Percentiles rank a stretch among this genome's conserved stretches.
Evolutionary conservation across 1,140 invertebrate species (phyloP).

Genomic region (Proctacanthus coquilletti): DNA sequence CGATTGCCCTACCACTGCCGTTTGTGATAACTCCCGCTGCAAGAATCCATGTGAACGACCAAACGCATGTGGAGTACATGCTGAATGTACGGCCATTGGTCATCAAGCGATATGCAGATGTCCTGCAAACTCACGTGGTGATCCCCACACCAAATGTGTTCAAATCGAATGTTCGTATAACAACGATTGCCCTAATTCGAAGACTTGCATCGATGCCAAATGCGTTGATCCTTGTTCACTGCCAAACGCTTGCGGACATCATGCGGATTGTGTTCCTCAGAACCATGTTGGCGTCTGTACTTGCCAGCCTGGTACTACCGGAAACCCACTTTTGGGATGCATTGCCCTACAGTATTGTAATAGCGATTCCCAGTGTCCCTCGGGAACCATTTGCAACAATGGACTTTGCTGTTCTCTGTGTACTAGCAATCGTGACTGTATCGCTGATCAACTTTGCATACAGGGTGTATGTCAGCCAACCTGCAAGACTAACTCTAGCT

Average conservation of each 20-base stretch:
- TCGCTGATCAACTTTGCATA: slow-evolving; percentile 64
- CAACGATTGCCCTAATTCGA: slow-evolving; percentile 50
- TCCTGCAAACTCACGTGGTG: slow-evolving; percentile 54
- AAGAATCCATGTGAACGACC: slow-evolving; percentile 58
- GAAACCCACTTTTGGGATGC: slow-evolving; percentile 71
- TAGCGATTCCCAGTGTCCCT: slow-evolving; percentile 57
- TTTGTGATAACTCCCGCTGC: slow-evolving; percentile 61
- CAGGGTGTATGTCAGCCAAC: slow-evolving; percentile 63
- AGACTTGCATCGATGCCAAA: slow-evolving; percentile 62
- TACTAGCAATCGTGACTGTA: slow-evolving; percentile 59
- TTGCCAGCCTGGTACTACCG: slow-evolving; percentile 65
- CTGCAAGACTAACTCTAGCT: slow-evolving; percentile 56
- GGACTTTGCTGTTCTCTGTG: slow-evolving; percentile 67
- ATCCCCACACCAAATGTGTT: slow-evolving; percentile 52
- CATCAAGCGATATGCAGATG: slow-evolving; percentile 62
- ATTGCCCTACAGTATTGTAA: slow-evolving; percentile 64
- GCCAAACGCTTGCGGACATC: slow-evolving; percentile 64
- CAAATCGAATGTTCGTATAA: slow-evolving; percentile 64
- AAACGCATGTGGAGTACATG: slow-evolving; percentile 54
- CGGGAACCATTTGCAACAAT: slow-evolving; percentile 61
- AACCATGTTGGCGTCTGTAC: slow-evolving; percentile 65
- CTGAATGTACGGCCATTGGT: slow-evolving; percentile 48
- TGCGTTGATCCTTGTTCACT: slow-evolving; percentile 67
- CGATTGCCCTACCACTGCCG: slow-evolving; percentile 62
- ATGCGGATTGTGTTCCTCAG: slow-evolving; percentile 51